These are phyloP conservation scores for Momotus momota DNA, from an alignment of 2,797 vertebrate genomes.

Conservation along the genomic window DNA sequence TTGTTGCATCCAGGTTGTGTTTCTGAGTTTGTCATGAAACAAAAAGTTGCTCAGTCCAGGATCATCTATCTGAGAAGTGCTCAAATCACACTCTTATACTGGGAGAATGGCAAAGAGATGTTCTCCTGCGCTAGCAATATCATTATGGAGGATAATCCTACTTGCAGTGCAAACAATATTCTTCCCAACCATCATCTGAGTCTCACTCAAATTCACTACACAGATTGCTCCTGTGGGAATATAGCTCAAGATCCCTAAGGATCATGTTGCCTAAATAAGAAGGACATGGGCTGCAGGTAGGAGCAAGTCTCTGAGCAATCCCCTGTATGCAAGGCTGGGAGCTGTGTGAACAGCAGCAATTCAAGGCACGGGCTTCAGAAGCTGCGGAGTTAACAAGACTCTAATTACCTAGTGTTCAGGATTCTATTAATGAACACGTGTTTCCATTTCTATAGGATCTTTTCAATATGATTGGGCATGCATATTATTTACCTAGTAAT, in stretches of 20 bases:
- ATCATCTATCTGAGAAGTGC: neutral
- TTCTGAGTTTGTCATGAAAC: neutral
- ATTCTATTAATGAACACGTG: neutral
- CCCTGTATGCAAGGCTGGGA: neutral
- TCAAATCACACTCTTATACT: rapidly evolving
- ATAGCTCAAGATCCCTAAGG: neutral
- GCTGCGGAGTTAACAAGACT: neutral
- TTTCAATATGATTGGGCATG: neutral
- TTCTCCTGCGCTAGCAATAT: neutral
- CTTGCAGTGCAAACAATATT: neutral
- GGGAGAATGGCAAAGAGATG: neutral
- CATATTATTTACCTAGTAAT: neutral
- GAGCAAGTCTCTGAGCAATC: neutral
- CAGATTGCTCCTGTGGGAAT: neutral
- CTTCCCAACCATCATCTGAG: neutral
- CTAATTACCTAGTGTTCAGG: neutral
- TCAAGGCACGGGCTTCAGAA: neutral
- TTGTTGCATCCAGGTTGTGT: neutral
- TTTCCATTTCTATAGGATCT: neutral
- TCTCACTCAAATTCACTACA: neutral
- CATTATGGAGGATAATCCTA: neutral
- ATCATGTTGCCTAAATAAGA: neutral
- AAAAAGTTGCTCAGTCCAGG: neutral
- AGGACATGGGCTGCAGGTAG: neutral
- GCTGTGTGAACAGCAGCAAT: neutral